Evolutionary conservation across 2,888 invertebrate species (phyloP).

Genomic region (Criorhina ranunculi): DNA sequence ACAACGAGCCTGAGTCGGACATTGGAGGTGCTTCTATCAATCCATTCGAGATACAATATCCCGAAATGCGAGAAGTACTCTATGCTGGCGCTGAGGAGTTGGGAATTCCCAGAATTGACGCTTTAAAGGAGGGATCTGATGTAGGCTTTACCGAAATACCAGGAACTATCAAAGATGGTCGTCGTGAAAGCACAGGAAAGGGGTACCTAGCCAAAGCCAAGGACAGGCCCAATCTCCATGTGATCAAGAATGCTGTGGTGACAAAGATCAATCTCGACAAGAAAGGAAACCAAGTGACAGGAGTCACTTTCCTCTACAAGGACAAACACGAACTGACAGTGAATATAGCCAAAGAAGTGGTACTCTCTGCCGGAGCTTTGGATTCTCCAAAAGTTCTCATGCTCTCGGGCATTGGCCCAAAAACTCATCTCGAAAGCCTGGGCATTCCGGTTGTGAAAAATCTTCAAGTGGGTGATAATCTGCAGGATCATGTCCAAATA

Average conservation of each 20-base stretch:
- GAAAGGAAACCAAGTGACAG: constrained; percentile 83
- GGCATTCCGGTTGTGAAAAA: constrained; percentile 78
- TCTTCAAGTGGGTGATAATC: constrained; percentile 88
- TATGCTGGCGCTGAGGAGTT: constrained; percentile 84
- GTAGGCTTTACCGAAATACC: constrained; percentile 85
- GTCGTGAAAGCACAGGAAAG: constrained; percentile 90
- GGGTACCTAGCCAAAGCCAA: constrained; percentile 87
- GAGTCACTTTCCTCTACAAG: constrained; percentile 86
- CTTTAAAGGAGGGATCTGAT: constrained; percentile 83
- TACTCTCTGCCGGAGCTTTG: constrained; percentile 82
- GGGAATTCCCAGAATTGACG: constrained; percentile 82
- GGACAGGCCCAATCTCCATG: constrained; percentile 86
- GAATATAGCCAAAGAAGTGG: constrained; percentile 79
- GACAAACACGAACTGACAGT: constrained; percentile 77
- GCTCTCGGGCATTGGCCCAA: constrained; percentile 82
- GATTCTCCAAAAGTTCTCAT: constrained; percentile 82
- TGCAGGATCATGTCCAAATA: constrained; percentile 91
- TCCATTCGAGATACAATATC: constrained; percentile 79
- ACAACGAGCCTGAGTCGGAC: constrained; percentile 74
- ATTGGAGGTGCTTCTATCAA: constrained; percentile 84
- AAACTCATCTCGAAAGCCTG: constrained; percentile 78
- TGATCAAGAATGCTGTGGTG: constrained; percentile 86
- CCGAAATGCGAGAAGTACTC: constrained; percentile 80
- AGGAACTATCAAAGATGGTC: constrained; percentile 87
- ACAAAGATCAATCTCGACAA: constrained; percentile 86